A percentile compares a stretch with the other conserved stretches of the same genome.
Conservation (phyloP, 2,797 vertebrate genomes). For the Sandelia bainsii region DNA sequence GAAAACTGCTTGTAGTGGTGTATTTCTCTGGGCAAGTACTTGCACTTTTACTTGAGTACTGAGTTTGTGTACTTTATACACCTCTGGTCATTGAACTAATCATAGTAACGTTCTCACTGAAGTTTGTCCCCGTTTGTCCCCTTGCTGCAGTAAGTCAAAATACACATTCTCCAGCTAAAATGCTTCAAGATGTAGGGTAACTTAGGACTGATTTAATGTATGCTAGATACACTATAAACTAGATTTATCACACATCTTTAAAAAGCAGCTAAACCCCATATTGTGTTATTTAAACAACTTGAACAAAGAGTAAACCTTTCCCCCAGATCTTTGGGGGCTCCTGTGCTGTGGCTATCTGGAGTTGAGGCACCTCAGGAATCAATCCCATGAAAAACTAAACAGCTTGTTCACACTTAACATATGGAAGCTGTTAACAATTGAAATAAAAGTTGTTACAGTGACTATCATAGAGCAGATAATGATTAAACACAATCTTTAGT, state of each 20-base stretch:
- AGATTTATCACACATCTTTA: too few relatives aligned
- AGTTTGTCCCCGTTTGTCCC: too few relatives aligned
- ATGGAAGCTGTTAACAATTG: slow-evolving; percentile 1
- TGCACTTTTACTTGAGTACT: too few relatives aligned
- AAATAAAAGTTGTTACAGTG: not conserved
- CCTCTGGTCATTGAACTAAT: too few relatives aligned
- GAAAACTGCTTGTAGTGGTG: too few relatives aligned
- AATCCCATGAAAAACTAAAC: not conserved
- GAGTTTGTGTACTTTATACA: too few relatives aligned
- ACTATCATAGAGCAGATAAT: not conserved
- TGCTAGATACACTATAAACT: too few relatives aligned
- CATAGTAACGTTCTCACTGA: too few relatives aligned
- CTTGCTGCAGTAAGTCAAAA: not conserved
- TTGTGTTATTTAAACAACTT: too few relatives aligned
- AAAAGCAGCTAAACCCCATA: too few relatives aligned
- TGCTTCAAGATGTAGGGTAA: not conserved
- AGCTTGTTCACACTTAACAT: not conserved
- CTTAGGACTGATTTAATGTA: not conserved
- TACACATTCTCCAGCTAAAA: not conserved
- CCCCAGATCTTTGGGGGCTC: slow-evolving; percentile 42
- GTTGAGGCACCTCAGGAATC: slow-evolving; percentile 37
- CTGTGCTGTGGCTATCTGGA: slow-evolving; percentile 47
- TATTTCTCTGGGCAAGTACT: too few relatives aligned
- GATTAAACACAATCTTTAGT: not conserved
- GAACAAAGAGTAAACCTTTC: slow-evolving; percentile 48